Evolutionary conservation across 2,888 invertebrate species (phyloP), one percentile per base, ranked within the genome.

Genomic region (Pseudeuparius sepicola): DNA sequence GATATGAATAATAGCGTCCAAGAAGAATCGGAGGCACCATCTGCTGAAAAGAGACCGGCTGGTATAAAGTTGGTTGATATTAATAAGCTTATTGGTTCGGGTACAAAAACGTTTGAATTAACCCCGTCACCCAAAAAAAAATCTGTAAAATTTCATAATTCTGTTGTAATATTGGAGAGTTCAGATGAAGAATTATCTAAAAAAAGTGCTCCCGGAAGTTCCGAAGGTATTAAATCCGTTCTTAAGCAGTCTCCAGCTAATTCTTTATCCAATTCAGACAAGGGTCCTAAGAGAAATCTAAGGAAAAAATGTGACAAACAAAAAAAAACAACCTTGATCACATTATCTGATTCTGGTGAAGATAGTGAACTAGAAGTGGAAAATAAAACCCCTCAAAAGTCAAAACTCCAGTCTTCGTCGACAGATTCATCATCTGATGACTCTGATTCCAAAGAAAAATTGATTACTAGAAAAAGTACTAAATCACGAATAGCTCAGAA

Each of bases 51-150:
- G n/a, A n/a, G n/a, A n/a, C n/a, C n/a, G n/a, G n/a, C n/a, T n/a
- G n/a, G n/a, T n/a, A 52, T 60, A 33, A 57, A 57, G 42, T 46
- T 59, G 28, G 54, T 61, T n/a, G 59, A 59, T 42, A 56, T 61
- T 11, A 54, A 47, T 14, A 60, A 59, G 47, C 41, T 61, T n/a
- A 48, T 59, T 9, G 57, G 54, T 34, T 54, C 56, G 9, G 42
- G 37, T 32, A 17, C 23, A 6, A 36, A 28, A 39, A 37, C 31
- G 18, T n/a, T 39, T 24, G 36, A 32, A 11, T 41, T 20, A 12
- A 33, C 34, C 9, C 20, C 40, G 14, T 32, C 39, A 14, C 12
- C 23, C 14, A 47, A 46, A 35, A 44, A 43, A 26, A 45, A 49
- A 47, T 40, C 43, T 24, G 50, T 48, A 4, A 46, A 43, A 18